A percentile compares a stretch with the other conserved stretches of the same genome.
phyloP scores from a whole-genome alignment of 2,888 invertebrate genomes.

The Thysanoteuthis rhombus region DNA sequence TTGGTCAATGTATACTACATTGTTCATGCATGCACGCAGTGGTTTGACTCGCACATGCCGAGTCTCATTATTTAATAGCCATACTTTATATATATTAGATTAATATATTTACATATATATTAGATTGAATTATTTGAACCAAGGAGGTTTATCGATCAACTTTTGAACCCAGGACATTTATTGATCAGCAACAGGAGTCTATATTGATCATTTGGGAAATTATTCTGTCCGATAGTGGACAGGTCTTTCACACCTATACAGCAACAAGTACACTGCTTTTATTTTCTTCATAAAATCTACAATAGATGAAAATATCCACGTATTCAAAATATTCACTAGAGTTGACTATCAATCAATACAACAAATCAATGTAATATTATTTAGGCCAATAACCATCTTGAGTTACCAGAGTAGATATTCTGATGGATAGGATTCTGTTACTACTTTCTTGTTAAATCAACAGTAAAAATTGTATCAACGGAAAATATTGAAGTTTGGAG shows the following conservation, averaged over 20 bases:
- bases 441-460: too few relatives aligned
- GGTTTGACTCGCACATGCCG: too few relatives aligned
- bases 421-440: too few relatives aligned
- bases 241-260: neutral
- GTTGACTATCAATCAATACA: neutral
- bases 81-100: too few relatives aligned
- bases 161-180: neutral
- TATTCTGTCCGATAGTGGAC: neutral
- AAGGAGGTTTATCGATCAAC: neutral
- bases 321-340: neutral
- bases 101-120: neutral
- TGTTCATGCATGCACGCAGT: too few relatives aligned
- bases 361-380: too few relatives aligned
- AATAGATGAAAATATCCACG: neutral
- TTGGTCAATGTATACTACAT: too few relatives aligned
- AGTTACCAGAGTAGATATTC: too few relatives aligned
- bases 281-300: neutral
- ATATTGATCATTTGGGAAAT: neutral
- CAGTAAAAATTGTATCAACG: too few relatives aligned
- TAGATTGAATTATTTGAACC: neutral
- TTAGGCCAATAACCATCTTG: too few relatives aligned
- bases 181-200: neutral
- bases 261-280: neutral
- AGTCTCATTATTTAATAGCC: too few relatives aligned
- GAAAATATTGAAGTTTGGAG: neutral